Base-by-base conservation (phyloP, 2,888 invertebrate species). In the Trachelus stipa region DNA sequence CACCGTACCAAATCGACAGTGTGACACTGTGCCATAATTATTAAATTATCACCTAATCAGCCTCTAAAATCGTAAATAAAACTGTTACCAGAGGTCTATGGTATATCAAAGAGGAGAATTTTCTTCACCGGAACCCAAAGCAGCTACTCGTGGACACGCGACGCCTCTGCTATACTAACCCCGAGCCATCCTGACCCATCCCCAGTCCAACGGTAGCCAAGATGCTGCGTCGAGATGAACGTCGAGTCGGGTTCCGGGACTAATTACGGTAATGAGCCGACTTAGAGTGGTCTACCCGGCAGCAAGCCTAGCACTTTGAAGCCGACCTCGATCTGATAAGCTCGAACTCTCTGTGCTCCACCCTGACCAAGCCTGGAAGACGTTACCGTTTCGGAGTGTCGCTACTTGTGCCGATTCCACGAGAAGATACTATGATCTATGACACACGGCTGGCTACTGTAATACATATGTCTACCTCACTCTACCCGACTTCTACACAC, bases 251-350 rank as follows among this genome's bases (percentile, higher is more conserved):
- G 83, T 87, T 87, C 84, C 83, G 82, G 85, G 84, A 83, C 86
- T 88, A 88, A 88, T 88, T 88, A 88, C 88, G 86, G 86, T 88
- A 88, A 88, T 88, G 88, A 88, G 87, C 82, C 85, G 83, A 80
- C 80, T 82, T 83, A 82, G 83, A 81, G 85, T 82, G 83, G 56
- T 56, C 56, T 56, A 56, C 56, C 34, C 75, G 76, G 74, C 77
- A 69, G 77, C 73, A 73, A 74, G 79, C 78, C 81, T 85, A 82
- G 85, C 85, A 87, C 88, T 88, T 88, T 88, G 88, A 83, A 86
- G 85, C 88, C 88, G 87, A 87, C 81, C 84, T 77, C 85, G 82
- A 88, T 88, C 87, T 83, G 86, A 88, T 88, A 87, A 88, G 87
- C 56, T 2, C 56, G 23, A 23, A 56, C 56, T 56, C 56, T 56